Base-by-base conservation (phyloP, 2,888 invertebrate genomes). In the Diploptera punctata region DNA sequence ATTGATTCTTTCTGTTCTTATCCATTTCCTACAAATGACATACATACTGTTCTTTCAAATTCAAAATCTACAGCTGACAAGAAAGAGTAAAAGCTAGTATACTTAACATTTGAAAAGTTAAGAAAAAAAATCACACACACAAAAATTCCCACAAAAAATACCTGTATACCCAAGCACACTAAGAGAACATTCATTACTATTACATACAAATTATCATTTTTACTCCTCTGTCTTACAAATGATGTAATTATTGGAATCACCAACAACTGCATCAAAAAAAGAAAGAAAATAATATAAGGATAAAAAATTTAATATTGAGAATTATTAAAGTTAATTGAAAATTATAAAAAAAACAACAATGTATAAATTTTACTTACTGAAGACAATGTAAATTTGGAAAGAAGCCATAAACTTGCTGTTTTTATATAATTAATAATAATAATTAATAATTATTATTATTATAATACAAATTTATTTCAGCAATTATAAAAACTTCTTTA, bases 201-300 rank as follows among this genome's bases (percentile, higher is more conserved):
- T 47, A 52, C 24, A 21, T 3, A 21, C 13, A n/a, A n/a, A n/a
- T n/a, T n/a, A n/a, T n/a, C n/a, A n/a, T n/a, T n/a, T n/a, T 5
- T 52, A 52, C 19, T 24, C 10, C 52, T 24, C 0, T 52, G 24
- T n/a, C 52, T 52, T 18, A 24, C 52, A 52, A 2, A 52, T n/a
- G 52, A 52, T 52, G 52, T 24, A 52, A 52, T 52, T 10, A 52
- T 24, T 49, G 24, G 52, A 52, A 52, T 4, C 52, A 18, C 52
- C 47, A 52, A 24, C 19, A 52, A 52, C 24, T 52, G 47, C 47
- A 47, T 47, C 47, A 19, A 19, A 47, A 52, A 21, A 52, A 18
- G 9, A 52, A 24, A 52, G 19, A 16, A 24, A 24, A 21, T 13
- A 52, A 52, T 52, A 1, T n/a, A n/a, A n/a, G n/a, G n/a, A n/a